Conservation (phyloP, 2,113 vertebrate genomes). For the Seriola aureovittata region DNA sequence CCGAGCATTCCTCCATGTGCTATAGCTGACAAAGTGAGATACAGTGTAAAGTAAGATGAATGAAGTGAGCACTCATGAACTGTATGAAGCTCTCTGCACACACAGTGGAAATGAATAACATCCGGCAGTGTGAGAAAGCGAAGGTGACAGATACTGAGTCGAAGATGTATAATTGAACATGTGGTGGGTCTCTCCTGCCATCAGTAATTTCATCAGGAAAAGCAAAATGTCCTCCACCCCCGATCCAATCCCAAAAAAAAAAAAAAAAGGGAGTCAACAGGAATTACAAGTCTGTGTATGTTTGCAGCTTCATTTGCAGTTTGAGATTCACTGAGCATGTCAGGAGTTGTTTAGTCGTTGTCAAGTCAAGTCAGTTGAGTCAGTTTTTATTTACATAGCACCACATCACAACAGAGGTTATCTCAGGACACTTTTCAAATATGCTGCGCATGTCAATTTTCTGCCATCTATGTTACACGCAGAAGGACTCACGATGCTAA, state of each 20-base stretch:
- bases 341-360: background rate
- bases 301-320: slow-evolving; percentile 9
- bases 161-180: slow-evolving; percentile 49
- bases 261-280: background rate
- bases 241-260: background rate
- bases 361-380: too few relatives aligned
- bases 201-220: slow-evolving; percentile 50
- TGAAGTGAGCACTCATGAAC: background rate
- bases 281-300: slow-evolving; percentile 5
- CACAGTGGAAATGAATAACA: slow-evolving; percentile 35
- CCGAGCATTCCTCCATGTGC: background rate
- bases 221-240: slow-evolving; percentile 1
- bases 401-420: too few relatives aligned
- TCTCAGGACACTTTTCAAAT: too few relatives aligned
- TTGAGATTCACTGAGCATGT: background rate
- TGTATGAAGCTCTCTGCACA: slow-evolving; percentile 1
- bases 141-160: slow-evolving; percentile 35
- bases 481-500: background rate
- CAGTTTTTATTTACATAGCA: too few relatives aligned
- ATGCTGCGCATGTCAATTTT: too few relatives aligned
- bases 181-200: slow-evolving; percentile 52
- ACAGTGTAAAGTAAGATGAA: background rate
- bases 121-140: slow-evolving; percentile 32
- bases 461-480: background rate
- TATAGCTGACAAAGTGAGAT: background rate